Conservation (phyloP, 1,140 invertebrate genomes). For the Kradibia gibbosae region DNA sequence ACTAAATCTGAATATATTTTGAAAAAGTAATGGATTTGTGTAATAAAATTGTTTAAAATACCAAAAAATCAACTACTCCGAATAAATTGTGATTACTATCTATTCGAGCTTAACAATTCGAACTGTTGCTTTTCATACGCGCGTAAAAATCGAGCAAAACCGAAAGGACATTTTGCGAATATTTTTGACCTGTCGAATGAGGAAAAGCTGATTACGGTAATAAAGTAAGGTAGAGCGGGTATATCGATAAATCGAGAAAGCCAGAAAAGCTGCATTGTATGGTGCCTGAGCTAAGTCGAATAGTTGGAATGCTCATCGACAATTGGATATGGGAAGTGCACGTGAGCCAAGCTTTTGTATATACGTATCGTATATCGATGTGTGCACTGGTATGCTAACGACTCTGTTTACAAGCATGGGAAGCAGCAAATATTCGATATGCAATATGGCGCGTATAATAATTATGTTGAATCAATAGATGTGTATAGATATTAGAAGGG, state of each 20-base stretch:
- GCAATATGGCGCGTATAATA: constrained; percentile 28
- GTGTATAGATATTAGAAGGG: no score
- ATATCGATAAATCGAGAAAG: neutral
- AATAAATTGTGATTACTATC: no score
- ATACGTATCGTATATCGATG: neutral
- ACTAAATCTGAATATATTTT: no score
- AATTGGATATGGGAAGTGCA: neutral
- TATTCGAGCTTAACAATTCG: no score
- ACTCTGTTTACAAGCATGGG: constrained; percentile 17
- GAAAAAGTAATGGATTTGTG: no score
- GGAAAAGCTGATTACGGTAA: neutral
- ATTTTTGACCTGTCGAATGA: no score
- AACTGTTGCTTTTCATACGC: no score
- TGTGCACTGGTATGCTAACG: neutral
- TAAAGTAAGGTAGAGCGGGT: neutral
- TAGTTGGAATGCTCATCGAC: neutral
- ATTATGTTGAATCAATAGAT: constrained; percentile 44
- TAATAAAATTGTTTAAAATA: no score
- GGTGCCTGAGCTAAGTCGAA: neutral
- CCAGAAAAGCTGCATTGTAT: neutral
- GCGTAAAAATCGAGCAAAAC: no score
- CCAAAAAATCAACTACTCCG: no score
- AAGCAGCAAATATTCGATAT: constrained; percentile 17
- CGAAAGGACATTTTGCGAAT: no score
- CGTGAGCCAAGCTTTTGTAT: neutral